Conservation (phyloP, 2,888 invertebrate genomes). For the Pristionchus entomophagus region DNA sequence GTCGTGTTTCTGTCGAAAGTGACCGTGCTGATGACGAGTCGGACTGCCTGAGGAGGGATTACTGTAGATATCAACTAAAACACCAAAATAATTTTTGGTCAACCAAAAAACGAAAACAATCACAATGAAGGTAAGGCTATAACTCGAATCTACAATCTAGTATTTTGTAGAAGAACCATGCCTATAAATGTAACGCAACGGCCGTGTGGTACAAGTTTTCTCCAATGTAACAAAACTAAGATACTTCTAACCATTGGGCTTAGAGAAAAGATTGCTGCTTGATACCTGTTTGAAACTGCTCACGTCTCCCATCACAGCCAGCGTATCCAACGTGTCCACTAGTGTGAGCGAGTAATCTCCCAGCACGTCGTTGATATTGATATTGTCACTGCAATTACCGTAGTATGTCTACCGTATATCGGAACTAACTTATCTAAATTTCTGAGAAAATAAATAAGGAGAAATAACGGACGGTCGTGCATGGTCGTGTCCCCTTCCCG, state of each 20-base stretch:
- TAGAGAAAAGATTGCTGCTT: too few species aligned
- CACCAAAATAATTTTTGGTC: too few species aligned
- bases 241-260: too few species aligned
- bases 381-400: constrained; percentile 79
- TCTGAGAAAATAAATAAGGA: too few species aligned
- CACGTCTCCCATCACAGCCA: constrained; percentile 78
- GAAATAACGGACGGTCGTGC: constrained; percentile 79
- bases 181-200: too few species aligned
- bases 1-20: constrained; percentile 81
- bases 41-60: constrained; percentile 78
- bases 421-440: background rate
- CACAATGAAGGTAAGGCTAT: too few species aligned
- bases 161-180: too few species aligned
- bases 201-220: too few species aligned
- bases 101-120: too few species aligned
- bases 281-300: constrained; percentile 58
- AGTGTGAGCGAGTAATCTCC: constrained; percentile 82
- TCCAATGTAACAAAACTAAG: too few species aligned
- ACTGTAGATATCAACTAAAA: too few species aligned
- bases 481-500: constrained; percentile 82
- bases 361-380: constrained; percentile 83
- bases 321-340: constrained; percentile 81
- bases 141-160: too few species aligned
- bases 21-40: constrained; percentile 80
- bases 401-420: background rate